These are phyloP conservation scores for Ahaetulla prasina DNA, from an alignment of 2,113 vertebrate genomes.

Conservation along the genomic window DNA sequence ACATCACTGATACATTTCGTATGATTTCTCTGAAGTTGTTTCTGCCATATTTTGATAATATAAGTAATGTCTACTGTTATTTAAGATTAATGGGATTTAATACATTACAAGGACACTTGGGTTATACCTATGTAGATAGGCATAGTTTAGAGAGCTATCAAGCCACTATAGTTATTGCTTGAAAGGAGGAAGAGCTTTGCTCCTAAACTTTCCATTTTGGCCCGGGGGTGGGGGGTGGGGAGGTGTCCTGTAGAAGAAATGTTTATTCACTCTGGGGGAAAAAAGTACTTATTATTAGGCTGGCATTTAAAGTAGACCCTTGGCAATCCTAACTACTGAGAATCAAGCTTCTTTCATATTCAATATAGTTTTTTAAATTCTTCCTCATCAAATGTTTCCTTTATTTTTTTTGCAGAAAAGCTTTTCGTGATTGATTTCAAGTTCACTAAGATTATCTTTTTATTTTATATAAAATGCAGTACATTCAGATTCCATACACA, in stretches of 20 bases:
- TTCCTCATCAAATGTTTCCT: neutral
- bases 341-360: neutral
- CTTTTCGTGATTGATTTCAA: neutral
- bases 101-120: neutral
- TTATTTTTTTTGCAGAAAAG: neutral
- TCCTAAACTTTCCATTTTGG: neutral
- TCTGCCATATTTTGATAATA: neutral
- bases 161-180: neutral
- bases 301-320: neutral
- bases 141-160: neutral
- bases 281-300: neutral
- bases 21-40: neutral
- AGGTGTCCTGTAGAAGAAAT: neutral
- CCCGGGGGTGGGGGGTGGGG: too few species aligned
- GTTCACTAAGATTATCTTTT: neutral
- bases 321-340: neutral
- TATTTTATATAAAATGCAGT: neutral
- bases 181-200: neutral
- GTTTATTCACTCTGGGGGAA: neutral
- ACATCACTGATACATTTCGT: neutral
- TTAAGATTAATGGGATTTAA: neutral
- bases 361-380: neutral
- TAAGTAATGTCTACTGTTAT: neutral
- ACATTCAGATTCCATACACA: neutral
- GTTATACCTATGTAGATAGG: neutral